Evolutionary conservation across 2,888 invertebrate genomes (phyloP).

Genomic region (Anticlea derivata): DNA sequence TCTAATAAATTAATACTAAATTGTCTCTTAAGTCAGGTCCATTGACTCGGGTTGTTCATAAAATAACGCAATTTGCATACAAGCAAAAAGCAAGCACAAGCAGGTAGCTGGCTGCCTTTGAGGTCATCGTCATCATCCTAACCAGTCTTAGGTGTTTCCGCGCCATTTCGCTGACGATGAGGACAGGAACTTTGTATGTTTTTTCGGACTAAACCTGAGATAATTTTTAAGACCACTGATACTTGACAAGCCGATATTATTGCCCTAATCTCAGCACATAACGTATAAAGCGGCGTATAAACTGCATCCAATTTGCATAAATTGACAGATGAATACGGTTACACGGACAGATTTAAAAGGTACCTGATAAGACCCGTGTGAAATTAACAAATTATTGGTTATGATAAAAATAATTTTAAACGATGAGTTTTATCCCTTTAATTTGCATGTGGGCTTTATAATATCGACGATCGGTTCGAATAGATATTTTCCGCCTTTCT

Average conservation of each 20-base stretch:
- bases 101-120: constrained; percentile 67
- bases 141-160: constrained; percentile 68
- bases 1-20: constrained; percentile 72
- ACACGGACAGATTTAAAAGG: too few species aligned
- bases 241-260: constrained; percentile 42
- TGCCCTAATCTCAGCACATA: constrained; percentile 38
- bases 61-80: constrained; percentile 77
- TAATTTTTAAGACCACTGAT: constrained; percentile 39
- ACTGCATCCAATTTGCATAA: constrained; percentile 29
- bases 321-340: constrained; percentile 18
- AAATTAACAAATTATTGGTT: too few species aligned
- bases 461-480: too few species aligned
- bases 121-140: constrained; percentile 76
- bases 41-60: constrained; percentile 66
- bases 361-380: too few species aligned
- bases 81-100: constrained; percentile 68
- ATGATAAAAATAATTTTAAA: too few species aligned
- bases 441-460: too few species aligned
- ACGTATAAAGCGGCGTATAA: constrained; percentile 27
- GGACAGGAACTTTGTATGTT: constrained; percentile 52
- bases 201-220: constrained; percentile 40
- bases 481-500: too few species aligned
- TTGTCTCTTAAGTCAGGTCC: constrained; percentile 57
- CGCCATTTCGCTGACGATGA: constrained; percentile 70
- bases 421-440: too few species aligned